Percentiles rank a stretch among this genome's conserved stretches.
These are phyloP conservation scores for Clupea harengus DNA, from an alignment of 2,113 vertebrate genomes.

Conservation along the genomic window DNA sequence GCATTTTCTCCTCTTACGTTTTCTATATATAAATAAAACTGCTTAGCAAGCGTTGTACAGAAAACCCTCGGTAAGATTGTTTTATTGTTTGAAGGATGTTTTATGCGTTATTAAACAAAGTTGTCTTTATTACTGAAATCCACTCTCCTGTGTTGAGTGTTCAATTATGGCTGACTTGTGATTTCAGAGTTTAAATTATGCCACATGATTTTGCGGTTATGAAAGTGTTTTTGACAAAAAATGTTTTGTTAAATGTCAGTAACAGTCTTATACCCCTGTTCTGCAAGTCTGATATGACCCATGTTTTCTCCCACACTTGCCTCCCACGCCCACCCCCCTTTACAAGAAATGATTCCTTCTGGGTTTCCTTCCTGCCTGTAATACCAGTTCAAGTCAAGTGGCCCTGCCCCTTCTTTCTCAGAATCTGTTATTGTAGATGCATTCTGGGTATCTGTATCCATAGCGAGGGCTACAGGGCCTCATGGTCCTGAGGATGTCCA, in stretches of 20 bases:
- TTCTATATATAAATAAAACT: conserved; percentile 97
- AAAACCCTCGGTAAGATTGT: conserved; percentile 89
- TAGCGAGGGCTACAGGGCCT: conserved; percentile 72
- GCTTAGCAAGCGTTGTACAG: conserved; percentile 96
- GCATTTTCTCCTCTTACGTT: conserved; percentile 89
- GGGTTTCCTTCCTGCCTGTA: background rate
- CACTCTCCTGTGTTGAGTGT: background rate
- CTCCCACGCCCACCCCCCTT: too few species aligned
- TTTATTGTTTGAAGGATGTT: conserved; percentile 94
- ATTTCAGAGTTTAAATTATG: background rate
- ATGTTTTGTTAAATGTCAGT: background rate
- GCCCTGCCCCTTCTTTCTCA: background rate
- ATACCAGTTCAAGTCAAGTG: background rate
- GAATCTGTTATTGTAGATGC: conserved; percentile 69
- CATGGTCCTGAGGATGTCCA: conserved; percentile 67
- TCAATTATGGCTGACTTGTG: background rate
- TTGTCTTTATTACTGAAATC: conserved; percentile 57
- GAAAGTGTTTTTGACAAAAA: background rate
- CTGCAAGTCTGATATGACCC: background rate
- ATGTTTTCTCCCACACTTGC: background rate
- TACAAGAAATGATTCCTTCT: background rate
- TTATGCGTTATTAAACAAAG: conserved; percentile 81
- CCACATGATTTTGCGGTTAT: background rate
- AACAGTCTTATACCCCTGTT: background rate
- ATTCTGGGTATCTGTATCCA: conserved; percentile 82